A percentile compares a stretch with the other conserved stretches of the same genome.
phyloP scores from a whole-genome alignment of 2,113 vertebrate genomes.

The Scolopax mira region DNA sequence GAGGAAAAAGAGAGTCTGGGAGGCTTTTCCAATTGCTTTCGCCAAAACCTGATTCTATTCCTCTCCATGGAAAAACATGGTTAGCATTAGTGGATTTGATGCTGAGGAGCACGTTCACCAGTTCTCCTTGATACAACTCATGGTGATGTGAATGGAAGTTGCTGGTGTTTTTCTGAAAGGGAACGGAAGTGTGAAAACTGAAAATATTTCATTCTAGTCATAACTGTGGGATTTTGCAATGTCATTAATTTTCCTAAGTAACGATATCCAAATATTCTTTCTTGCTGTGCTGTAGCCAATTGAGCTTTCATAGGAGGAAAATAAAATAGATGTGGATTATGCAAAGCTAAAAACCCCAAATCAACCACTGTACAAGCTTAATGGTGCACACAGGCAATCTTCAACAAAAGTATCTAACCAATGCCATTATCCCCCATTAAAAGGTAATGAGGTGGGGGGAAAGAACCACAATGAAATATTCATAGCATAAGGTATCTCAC shows the following conservation, averaged over 20 bases:
- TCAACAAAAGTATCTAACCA: background rate
- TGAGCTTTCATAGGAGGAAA: background rate
- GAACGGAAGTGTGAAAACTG: background rate
- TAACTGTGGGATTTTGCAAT: conserved; percentile 44
- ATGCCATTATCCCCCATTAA: background rate
- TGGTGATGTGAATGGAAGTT: background rate
- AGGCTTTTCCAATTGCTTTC: background rate
- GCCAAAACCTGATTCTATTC: background rate
- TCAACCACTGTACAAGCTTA: background rate
- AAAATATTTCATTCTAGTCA: conserved; percentile 34
- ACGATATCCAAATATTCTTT: conserved; percentile 19
- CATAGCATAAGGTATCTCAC: background rate
- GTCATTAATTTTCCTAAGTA: conserved; percentile 17
- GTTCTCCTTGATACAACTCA: background rate
- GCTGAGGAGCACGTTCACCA: fast-evolving
- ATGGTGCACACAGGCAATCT: background rate
- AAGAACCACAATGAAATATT: background rate
- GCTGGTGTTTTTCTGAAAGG: background rate
- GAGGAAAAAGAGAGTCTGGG: background rate
- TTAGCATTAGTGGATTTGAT: background rate
- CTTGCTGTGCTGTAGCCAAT: background rate
- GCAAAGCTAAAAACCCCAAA: background rate
- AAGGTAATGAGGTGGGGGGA: background rate
- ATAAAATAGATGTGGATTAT: background rate
- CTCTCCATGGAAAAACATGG: background rate